Evolutionary conservation across 2,888 invertebrate genomes (phyloP), one percentile per base, ranked within the genome.

Genomic region (Argyresthia goedartella): DNA sequence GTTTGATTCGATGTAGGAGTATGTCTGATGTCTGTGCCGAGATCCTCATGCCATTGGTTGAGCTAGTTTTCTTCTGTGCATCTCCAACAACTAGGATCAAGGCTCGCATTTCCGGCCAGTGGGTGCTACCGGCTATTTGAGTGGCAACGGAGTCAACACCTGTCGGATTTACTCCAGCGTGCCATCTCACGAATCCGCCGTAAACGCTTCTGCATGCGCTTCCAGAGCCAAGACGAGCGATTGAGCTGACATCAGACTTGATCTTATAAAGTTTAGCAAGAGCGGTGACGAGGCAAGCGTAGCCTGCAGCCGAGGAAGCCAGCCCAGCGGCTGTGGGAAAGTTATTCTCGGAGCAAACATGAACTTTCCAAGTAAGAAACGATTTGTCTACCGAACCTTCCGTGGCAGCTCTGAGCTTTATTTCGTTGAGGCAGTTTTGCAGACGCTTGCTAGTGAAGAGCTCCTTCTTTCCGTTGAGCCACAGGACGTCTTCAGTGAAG

Each of bases 291-390:
- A 98, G 81, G 71, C 97, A 97, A 2, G 99, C 98, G 76, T 97
- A 99, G 4, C 99, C 99, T 43, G 99, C 98, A 33, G 99, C 99
- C 53, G 98, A 98, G 1, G 98, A 99, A 0, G 99, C 99, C 49
- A 99, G 87, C 0, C 99, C 99, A 52, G 99, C 98, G 4, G 98
- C 98, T 4, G 99, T 99, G 10, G 99, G 99, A 70, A 99, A 99
- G 85, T 99, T 99, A 76, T 99, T 99, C 68, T 92, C 92, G 0
- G 96, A 96, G 69, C 93, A 94, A 62, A 96, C 91, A 60, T 92
- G 93, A 41, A 96, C 69, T 66, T 94, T 93, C 92, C 93, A 94
- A 13, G 88, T 75, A 9, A 90, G 68, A 55, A 88, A 81, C 54
- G 84, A 75, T 53, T 73, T 69, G 41, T 76, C 62, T 1, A 84